Base-by-base conservation (phyloP, 2,113 vertebrate species). In the Atrichornis clamosus region DNA sequence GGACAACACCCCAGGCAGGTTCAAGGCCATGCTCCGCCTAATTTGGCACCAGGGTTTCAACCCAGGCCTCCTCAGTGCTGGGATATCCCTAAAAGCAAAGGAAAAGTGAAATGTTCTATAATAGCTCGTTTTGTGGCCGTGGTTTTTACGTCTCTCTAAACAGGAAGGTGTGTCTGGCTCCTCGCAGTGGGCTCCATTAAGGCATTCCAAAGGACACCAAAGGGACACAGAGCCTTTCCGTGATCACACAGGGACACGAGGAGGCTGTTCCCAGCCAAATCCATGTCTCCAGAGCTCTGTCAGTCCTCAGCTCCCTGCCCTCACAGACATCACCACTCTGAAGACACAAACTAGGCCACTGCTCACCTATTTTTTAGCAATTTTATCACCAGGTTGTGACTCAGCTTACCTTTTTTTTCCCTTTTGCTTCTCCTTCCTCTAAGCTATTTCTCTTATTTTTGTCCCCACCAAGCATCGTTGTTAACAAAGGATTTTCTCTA, bases 241-340 rank as follows among this genome's bases (percentile, higher is more conserved):
- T 1, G n/a, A 11, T 28, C 20, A 5, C 73, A 64, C 7, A 8
- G 23, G 39, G 49, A 44, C 26, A 24, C 1, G 0, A 41, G 13
- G 26, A 20, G 84, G 68, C 33, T 78, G 17, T 32, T 77, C 15
- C 30, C 56, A 84, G 39, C 6, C 55, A 46, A 60, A 3, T 21
- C 24, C 0, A 0, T 23, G 15, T 41, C 26, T 59, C 63, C 37
- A 80, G 37, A 60, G n/a, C n/a, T 87, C 47, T 44, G 37, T 7
- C 72, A 47, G 41, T 21, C 55, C 67, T 79, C 75, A 83, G 15
- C 41, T 52, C 24, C 8, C 37, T 56, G 19, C 19, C 26, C 41
- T 80, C 55, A 39, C 47, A 87, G 32, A 53, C 26, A 15, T 37
- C 24, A 4, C 11, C 27, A 15, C 18, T 1, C 0, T 23, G 11